These are phyloP conservation scores for Clupea harengus DNA, from an alignment of 2,113 vertebrate species.

Conservation along the genomic window DNA sequence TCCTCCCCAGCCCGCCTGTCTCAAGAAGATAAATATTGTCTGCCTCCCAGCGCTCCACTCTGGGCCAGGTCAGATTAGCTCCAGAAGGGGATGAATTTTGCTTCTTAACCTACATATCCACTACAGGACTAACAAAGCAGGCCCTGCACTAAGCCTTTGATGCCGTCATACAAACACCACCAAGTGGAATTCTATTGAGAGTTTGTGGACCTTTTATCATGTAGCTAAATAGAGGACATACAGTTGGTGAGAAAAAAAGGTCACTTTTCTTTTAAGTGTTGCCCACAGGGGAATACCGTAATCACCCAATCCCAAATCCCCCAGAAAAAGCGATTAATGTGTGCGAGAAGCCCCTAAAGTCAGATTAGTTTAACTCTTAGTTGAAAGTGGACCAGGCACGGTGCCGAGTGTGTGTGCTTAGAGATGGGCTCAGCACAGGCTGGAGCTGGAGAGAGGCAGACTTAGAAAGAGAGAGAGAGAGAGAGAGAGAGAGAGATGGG, in stretches of 20 bases:
- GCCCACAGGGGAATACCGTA: slow-evolving; percentile 26
- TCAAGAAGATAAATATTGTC: slow-evolving; percentile 2
- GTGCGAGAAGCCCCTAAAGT: slow-evolving; percentile 35
- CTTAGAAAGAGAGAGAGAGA: neutral
- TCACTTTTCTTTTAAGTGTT: neutral
- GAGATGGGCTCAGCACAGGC: neutral
- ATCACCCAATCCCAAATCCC: slow-evolving; percentile 53
- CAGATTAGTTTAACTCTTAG: slow-evolving; percentile 53
- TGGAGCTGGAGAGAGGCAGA: neutral
- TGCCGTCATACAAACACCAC: neutral
- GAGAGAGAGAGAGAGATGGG: slow-evolving; percentile 44
- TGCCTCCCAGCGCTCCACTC: slow-evolving; percentile 21
- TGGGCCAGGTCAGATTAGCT: slow-evolving; percentile 37
- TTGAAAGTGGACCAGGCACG: slow-evolving; percentile 40
- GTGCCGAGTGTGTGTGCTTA: neutral
- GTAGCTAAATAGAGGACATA: neutral
- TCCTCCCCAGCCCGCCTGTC: slow-evolving; percentile 6
- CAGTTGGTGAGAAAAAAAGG: neutral
- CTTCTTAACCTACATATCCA: slow-evolving; percentile 21
- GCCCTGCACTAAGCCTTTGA: neutral
- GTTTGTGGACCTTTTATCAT: neutral
- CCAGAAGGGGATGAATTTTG: slow-evolving; percentile 5
- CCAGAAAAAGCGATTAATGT: slow-evolving; percentile 47
- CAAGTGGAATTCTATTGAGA: neutral
- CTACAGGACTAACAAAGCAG: neutral